These are phyloP conservation scores for Drosophila nigricruria DNA, from an alignment of 2,888 invertebrate genomes.

Conservation along the genomic window DNA sequence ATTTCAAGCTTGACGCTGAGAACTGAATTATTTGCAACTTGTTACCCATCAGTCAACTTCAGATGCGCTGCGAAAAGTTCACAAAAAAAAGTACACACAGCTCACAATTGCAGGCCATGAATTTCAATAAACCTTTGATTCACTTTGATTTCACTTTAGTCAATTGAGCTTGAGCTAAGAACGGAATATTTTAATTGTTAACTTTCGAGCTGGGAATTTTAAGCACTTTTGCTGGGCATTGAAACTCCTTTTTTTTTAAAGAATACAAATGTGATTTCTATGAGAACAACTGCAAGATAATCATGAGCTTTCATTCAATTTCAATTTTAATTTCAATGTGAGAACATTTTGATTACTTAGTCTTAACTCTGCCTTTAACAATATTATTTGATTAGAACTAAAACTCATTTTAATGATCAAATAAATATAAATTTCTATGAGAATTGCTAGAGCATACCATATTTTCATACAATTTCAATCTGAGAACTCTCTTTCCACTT, in stretches of 20 bases:
- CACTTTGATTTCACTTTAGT: not conserved
- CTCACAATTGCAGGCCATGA: constrained; percentile 14
- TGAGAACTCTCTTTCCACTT: not conserved
- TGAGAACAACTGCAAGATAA: not conserved
- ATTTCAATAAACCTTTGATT: constrained; percentile 41
- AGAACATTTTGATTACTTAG: not conserved
- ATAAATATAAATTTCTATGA: no score
- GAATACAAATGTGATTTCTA: not conserved
- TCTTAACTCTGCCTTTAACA: not conserved
- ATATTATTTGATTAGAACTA: no score
- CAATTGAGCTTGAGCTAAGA: not conserved
- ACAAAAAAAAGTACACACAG: not conserved
- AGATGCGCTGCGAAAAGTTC: not conserved
- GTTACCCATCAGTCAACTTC: constrained; percentile 28
- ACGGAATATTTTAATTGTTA: not conserved
- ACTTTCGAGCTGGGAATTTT: not conserved
- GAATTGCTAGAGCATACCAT: not conserved
- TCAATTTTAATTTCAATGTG: no score
- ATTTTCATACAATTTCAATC: not conserved
- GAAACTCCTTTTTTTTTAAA: not conserved
- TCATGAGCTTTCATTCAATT: not conserved
- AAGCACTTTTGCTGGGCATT: not conserved
- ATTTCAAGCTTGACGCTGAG: constrained; percentile 18
- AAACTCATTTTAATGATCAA: no score
- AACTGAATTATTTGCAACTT: constrained; percentile 26